Base-by-base conservation (phyloP, 2,888 invertebrate genomes). In the Agonum fuliginosum region DNA sequence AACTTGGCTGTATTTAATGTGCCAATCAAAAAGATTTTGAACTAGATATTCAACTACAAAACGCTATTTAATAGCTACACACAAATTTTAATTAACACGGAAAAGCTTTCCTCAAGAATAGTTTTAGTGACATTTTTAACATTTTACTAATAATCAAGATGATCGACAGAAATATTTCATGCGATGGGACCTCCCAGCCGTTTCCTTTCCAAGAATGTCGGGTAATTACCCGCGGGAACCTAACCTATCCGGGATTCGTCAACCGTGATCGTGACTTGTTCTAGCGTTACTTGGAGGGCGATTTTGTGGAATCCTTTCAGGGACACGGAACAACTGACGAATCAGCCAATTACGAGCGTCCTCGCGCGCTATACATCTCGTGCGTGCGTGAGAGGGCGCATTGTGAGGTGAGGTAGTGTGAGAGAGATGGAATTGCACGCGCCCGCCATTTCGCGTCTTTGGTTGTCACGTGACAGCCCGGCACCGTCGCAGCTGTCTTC, bases 111-210 rank as follows among this genome's bases (percentile, higher is more conserved):
- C 54, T 48, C 20, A n/a, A 54, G 12, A 54, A 20, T n/a, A 24
- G 54, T 54, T 54, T 78, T 78, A 79, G 79, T 80, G 79, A 79
- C 80, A 81, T 82, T 82, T 82, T 81, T 80, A 73, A 78, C 78
- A 82, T 82, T 82, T 82, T 80, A 81, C 80, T 80, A 80, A 82
- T 82, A 80, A 80, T 67, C 65, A 30, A 37, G 69, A 43, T 48
- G 30, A 75, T 75, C 75, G 30, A 17, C 19, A 37, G 74, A 75
- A 76, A 48, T 69, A 65, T 74, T 48, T 30, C 30, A 34, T 20
- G n/a, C 30, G 10, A 37, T 30, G 27, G 74, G 74, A 74, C 74
- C 74, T 14, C 22, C 43, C 62, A 62, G 67, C 37, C 24, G 70
- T 43, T 46, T 46, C 43, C 43, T 70, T 70, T 67, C 41, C 24